Conservation (phyloP, 2,113 vertebrate genomes). For the Sturnus vulgaris region DNA sequence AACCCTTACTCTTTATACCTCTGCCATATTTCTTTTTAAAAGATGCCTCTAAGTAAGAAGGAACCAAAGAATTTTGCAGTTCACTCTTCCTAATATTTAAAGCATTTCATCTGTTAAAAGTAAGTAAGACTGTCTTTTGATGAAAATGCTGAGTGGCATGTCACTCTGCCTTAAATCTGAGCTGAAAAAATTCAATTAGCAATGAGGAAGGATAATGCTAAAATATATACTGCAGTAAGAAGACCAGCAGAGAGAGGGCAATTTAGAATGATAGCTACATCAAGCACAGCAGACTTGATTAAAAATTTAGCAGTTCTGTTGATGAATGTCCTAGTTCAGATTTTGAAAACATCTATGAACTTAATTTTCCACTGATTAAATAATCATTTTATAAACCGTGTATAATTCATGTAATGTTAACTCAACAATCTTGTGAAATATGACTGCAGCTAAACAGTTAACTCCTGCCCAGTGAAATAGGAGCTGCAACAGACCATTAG, state of each 20-base stretch:
- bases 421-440: slow-evolving; percentile 68
- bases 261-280: slow-evolving; percentile 74
- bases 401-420: slow-evolving; percentile 74
- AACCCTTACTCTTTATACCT: neutral
- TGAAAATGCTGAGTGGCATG: neutral
- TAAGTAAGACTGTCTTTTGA: slow-evolving; percentile 6
- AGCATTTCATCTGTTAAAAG: slow-evolving; percentile 1
- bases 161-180: slow-evolving; percentile 50
- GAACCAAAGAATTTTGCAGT: neutral
- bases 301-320: slow-evolving; percentile 78
- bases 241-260: slow-evolving; percentile 55
- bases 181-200: slow-evolving; percentile 68
- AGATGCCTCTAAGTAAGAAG: neutral
- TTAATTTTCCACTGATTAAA: slow-evolving; percentile 82
- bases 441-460: slow-evolving; percentile 70
- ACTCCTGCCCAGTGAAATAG: neutral
- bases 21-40: neutral
- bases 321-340: slow-evolving; percentile 76
- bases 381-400: slow-evolving; percentile 77
- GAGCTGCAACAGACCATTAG: neutral
- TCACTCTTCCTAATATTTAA: neutral
- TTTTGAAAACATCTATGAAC: slow-evolving; percentile 76
- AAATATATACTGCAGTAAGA: slow-evolving; percentile 48
- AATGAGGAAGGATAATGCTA: slow-evolving; percentile 20
- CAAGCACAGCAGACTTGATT: slow-evolving; percentile 71